A percentile compares a stretch with the other conserved stretches of the same genome.
These are phyloP conservation scores for Cuniculus paca DNA, from an alignment of 2,797 vertebrate genomes.

Conservation along the genomic window DNA sequence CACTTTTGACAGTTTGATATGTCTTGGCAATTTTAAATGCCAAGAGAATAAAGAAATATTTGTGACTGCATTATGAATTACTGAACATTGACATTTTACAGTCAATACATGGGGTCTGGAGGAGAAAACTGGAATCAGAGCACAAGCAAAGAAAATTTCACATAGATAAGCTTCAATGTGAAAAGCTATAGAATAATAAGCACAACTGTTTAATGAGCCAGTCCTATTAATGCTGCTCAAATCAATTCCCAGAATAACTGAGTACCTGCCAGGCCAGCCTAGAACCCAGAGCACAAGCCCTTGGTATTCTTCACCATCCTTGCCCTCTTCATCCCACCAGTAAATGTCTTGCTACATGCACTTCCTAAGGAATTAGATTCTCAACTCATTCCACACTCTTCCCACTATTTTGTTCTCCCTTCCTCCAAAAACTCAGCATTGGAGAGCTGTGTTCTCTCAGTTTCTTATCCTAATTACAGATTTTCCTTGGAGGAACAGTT, in stretches of 20 bases:
- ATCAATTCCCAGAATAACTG: constrained; percentile 44
- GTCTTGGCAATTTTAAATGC: constrained; percentile 58
- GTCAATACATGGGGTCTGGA: constrained; percentile 41
- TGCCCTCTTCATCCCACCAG: neutral
- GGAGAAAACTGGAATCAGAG: constrained; percentile 56
- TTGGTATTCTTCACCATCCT: neutral
- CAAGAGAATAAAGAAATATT: constrained; percentile 70
- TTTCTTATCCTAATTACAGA: constrained; percentile 65
- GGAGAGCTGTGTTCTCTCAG: constrained; percentile 6
- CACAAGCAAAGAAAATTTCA: constrained; percentile 55
- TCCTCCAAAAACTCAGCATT: neutral
- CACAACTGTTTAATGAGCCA: constrained; percentile 61
- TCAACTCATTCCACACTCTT: neutral
- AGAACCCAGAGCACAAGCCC: neutral
- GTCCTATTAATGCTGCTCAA: constrained; percentile 46
- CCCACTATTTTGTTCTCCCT: neutral
- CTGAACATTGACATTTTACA: constrained; percentile 66
- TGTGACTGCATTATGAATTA: constrained; percentile 68
- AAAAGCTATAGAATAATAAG: constrained; percentile 52
- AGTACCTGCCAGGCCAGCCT: neutral
- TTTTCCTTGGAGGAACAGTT: constrained; percentile 61
- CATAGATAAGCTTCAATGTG: constrained; percentile 11
- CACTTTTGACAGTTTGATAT: constrained; percentile 10
- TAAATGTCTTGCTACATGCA: neutral
- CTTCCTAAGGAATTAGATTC: neutral